Evolutionary conservation across 2,888 invertebrate genomes (phyloP).

Genomic region (Caenorhabditis zanzibari): DNA sequence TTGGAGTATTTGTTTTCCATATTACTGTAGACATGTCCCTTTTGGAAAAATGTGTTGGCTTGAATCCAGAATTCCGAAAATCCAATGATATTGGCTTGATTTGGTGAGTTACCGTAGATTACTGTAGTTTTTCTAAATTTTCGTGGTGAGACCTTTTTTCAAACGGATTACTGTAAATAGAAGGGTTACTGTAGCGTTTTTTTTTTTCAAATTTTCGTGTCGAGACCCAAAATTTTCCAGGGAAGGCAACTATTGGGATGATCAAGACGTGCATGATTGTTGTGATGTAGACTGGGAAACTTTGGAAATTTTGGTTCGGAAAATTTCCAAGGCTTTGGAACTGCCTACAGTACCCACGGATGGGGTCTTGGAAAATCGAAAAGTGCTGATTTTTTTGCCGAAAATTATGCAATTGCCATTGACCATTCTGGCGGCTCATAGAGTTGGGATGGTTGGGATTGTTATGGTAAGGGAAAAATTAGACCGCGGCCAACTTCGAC

Average conservation of each 20-base stretch:
- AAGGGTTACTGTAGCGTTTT: too few relatives aligned
- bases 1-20: background rate
- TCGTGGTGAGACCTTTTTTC: background rate
- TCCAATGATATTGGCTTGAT: constrained; percentile 39
- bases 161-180: too few relatives aligned
- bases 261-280: constrained; percentile 73
- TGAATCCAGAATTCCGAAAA: constrained; percentile 45
- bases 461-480: constrained; percentile 91
- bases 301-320: constrained; percentile 56
- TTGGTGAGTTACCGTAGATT: background rate
- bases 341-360: constrained; percentile 22
- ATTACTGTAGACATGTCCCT: constrained; percentile 12
- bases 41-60: constrained; percentile 23
- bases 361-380: constrained; percentile 75
- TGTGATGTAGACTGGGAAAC: constrained; percentile 70
- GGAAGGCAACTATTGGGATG: constrained; percentile 79
- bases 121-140: too few relatives aligned
- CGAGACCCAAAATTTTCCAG: constrained; percentile 39
- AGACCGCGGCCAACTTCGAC: too few relatives aligned
- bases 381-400: constrained; percentile 97
- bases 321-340: constrained; percentile 58
- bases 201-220: background rate
- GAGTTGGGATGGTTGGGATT: constrained; percentile 95
- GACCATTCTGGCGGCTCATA: constrained; percentile 94
- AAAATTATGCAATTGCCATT: constrained; percentile 95